phyloP scores from a whole-genome alignment of 2,113 vertebrate species.

The Menura novaehollandiae region DNA sequence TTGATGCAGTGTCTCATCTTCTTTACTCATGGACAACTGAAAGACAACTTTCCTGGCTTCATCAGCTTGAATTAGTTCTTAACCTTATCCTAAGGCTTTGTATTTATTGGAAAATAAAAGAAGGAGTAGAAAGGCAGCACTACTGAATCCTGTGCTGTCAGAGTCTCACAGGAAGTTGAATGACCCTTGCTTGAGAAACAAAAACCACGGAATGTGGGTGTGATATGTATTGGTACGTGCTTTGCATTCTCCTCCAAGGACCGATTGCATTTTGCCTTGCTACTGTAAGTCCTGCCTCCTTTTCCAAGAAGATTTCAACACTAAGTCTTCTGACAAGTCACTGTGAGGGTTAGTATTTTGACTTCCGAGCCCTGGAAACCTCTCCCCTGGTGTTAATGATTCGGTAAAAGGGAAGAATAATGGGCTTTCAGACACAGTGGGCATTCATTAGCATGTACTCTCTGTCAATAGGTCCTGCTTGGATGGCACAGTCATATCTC shows the following conservation, averaged over 20 bases:
- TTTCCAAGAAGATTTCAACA: background rate
- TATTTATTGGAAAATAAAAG: constrained; percentile 37
- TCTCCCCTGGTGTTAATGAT: background rate
- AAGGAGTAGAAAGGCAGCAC: background rate
- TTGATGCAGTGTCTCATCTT: background rate
- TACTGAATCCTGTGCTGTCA: constrained; percentile 4
- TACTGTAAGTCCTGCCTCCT: background rate
- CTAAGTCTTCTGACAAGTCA: background rate
- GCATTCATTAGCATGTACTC: background rate
- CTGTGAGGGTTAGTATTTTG: background rate
- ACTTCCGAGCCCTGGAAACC: background rate
- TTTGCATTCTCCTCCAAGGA: background rate
- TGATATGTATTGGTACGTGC: constrained; percentile 1
- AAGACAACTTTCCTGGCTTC: background rate
- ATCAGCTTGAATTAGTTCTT: background rate
- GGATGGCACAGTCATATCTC: background rate
- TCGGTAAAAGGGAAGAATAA: background rate
- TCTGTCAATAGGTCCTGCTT: background rate
- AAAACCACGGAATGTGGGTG: constrained; percentile 30
- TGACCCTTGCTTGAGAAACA: constrained; percentile 6
- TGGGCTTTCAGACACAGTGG: background rate
- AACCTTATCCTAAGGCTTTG: background rate
- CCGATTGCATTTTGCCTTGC: background rate
- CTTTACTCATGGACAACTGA: background rate
- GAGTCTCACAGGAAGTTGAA: constrained; percentile 1